These are phyloP conservation scores for Mystacides longicornis DNA, from an alignment of 2,888 invertebrate genomes.

Conservation along the genomic window DNA sequence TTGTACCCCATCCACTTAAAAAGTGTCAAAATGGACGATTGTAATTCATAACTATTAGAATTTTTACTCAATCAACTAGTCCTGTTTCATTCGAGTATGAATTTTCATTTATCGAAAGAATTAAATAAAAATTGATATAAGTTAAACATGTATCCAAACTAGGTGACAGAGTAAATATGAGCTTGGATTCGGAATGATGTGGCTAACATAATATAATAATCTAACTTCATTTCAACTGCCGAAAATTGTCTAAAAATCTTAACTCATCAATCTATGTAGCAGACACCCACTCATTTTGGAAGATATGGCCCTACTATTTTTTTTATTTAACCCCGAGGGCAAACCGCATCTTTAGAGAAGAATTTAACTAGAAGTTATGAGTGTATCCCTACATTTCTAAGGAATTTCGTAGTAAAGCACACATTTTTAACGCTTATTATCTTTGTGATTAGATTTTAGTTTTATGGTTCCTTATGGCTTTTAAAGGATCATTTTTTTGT, in stretches of 20 bases:
- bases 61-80: too few relatives aligned
- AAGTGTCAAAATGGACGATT: too few relatives aligned
- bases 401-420: conserved; percentile 1
- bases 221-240: not conserved
- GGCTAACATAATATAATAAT: not conserved
- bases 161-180: too few relatives aligned
- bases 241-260: not conserved
- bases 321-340: conserved; percentile 15
- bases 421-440: conserved; percentile 2
- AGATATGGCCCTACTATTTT: not conserved
- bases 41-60: too few relatives aligned
- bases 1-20: too few relatives aligned
- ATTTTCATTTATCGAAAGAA: too few relatives aligned
- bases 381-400: conserved; percentile 14
- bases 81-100: too few relatives aligned
- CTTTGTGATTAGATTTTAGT: not conserved
- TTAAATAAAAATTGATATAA: too few relatives aligned
- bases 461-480: not conserved
- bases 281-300: not conserved
- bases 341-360: conserved; percentile 13
- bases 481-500: not conserved
- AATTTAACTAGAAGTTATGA: conserved; percentile 24
- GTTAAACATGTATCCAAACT: too few relatives aligned
- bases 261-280: conserved; percentile 5
- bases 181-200: too few relatives aligned